phyloP scores from a whole-genome alignment of 2,113 vertebrate species.

The Phaetusa simplex region DNA sequence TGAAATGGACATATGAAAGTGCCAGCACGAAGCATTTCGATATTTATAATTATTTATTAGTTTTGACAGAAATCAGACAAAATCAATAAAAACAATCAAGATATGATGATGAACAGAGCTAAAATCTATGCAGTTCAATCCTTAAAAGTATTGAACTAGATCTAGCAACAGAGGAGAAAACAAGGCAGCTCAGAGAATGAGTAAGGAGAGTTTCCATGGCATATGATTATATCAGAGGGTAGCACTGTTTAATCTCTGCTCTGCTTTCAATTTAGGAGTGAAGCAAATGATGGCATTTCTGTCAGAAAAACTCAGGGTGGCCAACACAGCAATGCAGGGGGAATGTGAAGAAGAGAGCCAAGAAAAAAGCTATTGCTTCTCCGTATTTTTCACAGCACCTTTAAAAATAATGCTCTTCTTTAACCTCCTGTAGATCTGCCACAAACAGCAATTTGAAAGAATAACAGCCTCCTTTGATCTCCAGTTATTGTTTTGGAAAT shows the following conservation, averaged over 20 bases:
- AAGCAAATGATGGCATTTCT: not conserved
- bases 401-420: not conserved
- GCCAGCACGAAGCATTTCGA: not conserved
- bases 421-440: not conserved
- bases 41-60: not conserved
- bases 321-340: not conserved
- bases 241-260: not conserved
- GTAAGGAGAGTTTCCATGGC: not conserved
- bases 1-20: not conserved
- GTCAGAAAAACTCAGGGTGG: not conserved
- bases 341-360: not conserved
- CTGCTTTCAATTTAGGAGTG: not conserved
- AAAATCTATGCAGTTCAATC: not conserved
- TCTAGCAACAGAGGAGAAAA: not conserved
- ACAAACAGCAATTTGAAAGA: not conserved
- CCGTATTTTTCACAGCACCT: not conserved
- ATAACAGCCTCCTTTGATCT: not conserved
- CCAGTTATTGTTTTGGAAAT: slow-evolving; percentile 29
- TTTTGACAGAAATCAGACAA: not conserved
- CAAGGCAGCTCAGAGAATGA: not conserved
- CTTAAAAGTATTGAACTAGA: not conserved
- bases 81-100: not conserved
- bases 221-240: not conserved
- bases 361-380: not conserved
- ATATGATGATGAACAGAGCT: not conserved